Conservation (phyloP, 2,888 invertebrate species). For the Strigamia transsilvanica region DNA sequence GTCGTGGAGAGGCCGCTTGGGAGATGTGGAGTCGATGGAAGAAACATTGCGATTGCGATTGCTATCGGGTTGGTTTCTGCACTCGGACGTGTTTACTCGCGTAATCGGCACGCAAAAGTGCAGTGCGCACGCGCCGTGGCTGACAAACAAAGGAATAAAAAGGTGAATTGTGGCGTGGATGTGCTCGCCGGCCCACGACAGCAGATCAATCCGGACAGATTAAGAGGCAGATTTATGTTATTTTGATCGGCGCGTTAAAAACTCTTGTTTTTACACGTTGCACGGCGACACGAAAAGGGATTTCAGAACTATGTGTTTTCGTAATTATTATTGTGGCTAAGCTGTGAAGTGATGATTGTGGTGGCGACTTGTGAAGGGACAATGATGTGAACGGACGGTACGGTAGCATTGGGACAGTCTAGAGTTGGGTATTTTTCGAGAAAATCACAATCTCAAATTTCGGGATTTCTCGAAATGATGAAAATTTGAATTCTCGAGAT, state of each 20-base stretch:
- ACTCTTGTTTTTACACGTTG: not conserved
- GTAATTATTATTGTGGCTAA: no score
- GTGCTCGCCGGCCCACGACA: slow-evolving; percentile 18
- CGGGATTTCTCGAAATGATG: no score
- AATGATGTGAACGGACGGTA: no score
- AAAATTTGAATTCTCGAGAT: no score
- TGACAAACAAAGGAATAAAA: slow-evolving; percentile 32
- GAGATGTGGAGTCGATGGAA: slow-evolving; percentile 9
- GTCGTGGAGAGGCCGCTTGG: not conserved
- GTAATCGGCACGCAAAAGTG: not conserved
- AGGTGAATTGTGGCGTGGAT: slow-evolving; percentile 43
- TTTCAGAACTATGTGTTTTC: no score
- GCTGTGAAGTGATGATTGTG: no score
- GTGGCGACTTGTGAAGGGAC: no score
- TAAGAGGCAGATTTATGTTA: slow-evolving; percentile 13
- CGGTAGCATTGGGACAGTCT: no score
- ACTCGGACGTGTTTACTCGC: not conserved
- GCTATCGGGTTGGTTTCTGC: not conserved
- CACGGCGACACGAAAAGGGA: no score
- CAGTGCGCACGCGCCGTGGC: slow-evolving; percentile 29
- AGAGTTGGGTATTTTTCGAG: no score
- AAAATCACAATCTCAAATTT: no score
- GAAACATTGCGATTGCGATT: slow-evolving; percentile 23
- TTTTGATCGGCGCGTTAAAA: not conserved
- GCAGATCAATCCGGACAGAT: slow-evolving; percentile 27